phyloP scores from a whole-genome alignment of 1,140 invertebrate species.

The Physella acuta region DNA sequence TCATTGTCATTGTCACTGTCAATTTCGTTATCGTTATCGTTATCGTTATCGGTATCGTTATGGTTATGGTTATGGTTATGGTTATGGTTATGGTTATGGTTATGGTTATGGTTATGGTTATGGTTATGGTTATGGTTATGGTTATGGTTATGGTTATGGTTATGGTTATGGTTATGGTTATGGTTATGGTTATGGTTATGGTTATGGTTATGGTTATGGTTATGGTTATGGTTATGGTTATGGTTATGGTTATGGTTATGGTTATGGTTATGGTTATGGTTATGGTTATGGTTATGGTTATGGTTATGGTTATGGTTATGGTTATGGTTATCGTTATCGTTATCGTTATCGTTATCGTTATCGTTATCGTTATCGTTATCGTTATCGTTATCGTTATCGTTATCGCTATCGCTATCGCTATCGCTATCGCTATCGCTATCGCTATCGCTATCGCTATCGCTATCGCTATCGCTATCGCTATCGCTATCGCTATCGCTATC shows the following conservation, averaged over 20 bases:
- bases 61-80: neutral
- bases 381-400: neutral
- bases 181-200: neutral
- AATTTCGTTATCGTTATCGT: neutral
- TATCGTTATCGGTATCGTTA: neutral
- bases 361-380: neutral
- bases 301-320: neutral
- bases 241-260: neutral
- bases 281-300: neutral
- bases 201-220: neutral
- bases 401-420: neutral
- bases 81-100: neutral
- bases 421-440: neutral
- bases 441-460: neutral
- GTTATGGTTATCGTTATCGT: neutral
- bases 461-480: neutral
- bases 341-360: neutral
- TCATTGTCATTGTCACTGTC: neutral
- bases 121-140: neutral
- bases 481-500: neutral
- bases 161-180: neutral
- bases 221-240: neutral
- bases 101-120: neutral
- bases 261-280: neutral
- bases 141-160: neutral